These are phyloP conservation scores for Taurulus bubalis DNA, from an alignment of 2,113 vertebrate genomes.

Conservation along the genomic window DNA sequence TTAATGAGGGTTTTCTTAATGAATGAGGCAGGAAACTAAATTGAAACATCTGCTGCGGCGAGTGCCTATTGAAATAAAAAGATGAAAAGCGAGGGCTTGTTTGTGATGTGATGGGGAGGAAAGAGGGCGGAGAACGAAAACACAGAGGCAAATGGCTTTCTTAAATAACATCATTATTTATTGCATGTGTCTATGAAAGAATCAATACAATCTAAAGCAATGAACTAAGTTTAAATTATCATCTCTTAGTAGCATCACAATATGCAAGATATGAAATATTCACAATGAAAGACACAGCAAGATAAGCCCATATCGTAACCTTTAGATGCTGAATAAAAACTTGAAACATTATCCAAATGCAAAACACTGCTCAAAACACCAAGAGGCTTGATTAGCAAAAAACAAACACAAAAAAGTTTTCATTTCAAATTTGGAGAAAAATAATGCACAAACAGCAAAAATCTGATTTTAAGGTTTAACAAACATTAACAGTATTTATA, in stretches of 20 bases:
- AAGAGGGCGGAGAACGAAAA: neutral
- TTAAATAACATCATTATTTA: conserved; percentile 98
- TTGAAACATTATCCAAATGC: conserved; percentile 86
- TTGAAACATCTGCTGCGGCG: conserved; percentile 59
- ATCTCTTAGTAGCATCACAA: conserved; percentile 90
- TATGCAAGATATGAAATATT: conserved; percentile 91
- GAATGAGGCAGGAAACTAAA: conserved; percentile 33
- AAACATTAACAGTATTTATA: conserved; percentile 92
- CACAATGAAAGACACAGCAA: conserved; percentile 96
- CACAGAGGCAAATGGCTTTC: conserved; percentile 73
- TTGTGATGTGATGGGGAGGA: conserved; percentile 9
- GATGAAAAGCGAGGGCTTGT: conserved; percentile 28
- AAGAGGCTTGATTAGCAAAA: conserved; percentile 91
- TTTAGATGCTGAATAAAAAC: conserved; percentile 90
- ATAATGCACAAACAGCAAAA: conserved; percentile 92
- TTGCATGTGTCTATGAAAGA: conserved; percentile 99
- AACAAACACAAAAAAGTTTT: conserved; percentile 84
- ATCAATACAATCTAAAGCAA: conserved; percentile 97
- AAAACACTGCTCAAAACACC: conserved; percentile 94
- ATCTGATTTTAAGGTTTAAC: conserved; percentile 87
- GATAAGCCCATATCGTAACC: conserved; percentile 89
- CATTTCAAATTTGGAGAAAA: conserved; percentile 89
- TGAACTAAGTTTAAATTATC: conserved; percentile 90
- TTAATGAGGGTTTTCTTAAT: conserved; percentile 41
- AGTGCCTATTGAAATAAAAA: conserved; percentile 11